Evolutionary conservation across 23 tunicate genomes (phyloP).

Genomic region (Botrylloides violaceus): DNA sequence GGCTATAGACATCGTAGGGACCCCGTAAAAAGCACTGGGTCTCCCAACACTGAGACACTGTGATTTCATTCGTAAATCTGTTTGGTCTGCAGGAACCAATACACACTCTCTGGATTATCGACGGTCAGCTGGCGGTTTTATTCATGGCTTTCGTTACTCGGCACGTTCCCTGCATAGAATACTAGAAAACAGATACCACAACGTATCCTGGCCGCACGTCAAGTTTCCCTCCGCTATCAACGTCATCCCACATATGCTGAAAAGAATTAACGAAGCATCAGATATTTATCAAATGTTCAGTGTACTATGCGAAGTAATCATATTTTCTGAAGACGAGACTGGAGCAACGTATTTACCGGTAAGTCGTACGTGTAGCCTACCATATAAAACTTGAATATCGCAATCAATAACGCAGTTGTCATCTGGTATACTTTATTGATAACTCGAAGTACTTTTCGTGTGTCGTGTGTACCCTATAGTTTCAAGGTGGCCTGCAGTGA

Average conservation of each 20-base stretch:
- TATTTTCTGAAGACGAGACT: conserved; percentile 51
- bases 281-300: conserved; percentile 90
- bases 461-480: too few species aligned
- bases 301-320: conserved; percentile 65
- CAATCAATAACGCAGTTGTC: too few species aligned
- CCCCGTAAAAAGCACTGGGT: too few species aligned
- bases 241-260: conserved; percentile 51
- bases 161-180: conserved; percentile 59
- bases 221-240: conserved; percentile 48
- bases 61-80: too few species aligned
- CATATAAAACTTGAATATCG: too few species aligned
- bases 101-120: conserved; percentile 71
- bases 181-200: conserved; percentile 60
- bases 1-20: too few species aligned
- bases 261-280: conserved; percentile 81
- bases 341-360: conserved; percentile 53
- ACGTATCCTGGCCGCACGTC: conserved; percentile 60
- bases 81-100: conserved; percentile 59
- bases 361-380: too few species aligned
- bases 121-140: conserved; percentile 85
- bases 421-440: too few species aligned
- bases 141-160: conserved; percentile 83
- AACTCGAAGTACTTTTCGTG: too few species aligned
- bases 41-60: too few species aligned
- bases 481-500: too few species aligned